Conservation (phyloP, 23 tunicate species). For the Trididemnum clinides region DNA sequence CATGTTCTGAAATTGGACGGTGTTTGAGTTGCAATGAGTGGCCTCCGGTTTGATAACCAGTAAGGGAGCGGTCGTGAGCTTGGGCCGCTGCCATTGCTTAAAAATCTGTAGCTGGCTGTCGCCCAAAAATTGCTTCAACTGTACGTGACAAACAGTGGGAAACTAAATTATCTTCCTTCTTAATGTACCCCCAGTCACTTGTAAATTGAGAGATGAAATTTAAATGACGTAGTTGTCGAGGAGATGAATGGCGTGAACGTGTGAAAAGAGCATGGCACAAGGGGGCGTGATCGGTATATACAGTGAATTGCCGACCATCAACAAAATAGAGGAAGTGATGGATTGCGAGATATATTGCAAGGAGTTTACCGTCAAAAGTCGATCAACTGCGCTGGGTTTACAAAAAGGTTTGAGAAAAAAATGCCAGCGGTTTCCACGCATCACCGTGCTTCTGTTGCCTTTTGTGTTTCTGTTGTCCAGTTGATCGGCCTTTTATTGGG, state of each 20-base stretch:
- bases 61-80: neutral
- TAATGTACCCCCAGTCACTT: neutral
- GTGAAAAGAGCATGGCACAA: neutral
- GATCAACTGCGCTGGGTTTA: neutral
- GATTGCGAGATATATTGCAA: neutral
- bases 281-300: neutral
- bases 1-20: neutral
- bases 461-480: no score
- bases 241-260: neutral
- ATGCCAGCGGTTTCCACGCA: neutral
- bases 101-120: neutral
- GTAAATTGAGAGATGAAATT: constrained; percentile 2
- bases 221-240: neutral
- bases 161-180: neutral
- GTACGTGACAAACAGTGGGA: neutral
- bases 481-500: no score
- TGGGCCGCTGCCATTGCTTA: neutral
- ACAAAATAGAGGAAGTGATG: constrained; percentile 18
- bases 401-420: neutral
- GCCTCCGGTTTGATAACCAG: neutral
- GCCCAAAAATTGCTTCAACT: neutral
- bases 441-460: no score
- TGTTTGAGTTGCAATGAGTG: neutral
- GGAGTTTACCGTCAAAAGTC: neutral
- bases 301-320: neutral